A percentile compares a stretch with the other conserved stretches of the same genome.
phyloP scores from a whole-genome alignment of 35 echinoderm and acorn worm species.

The Lytechinus variegatus region DNA sequence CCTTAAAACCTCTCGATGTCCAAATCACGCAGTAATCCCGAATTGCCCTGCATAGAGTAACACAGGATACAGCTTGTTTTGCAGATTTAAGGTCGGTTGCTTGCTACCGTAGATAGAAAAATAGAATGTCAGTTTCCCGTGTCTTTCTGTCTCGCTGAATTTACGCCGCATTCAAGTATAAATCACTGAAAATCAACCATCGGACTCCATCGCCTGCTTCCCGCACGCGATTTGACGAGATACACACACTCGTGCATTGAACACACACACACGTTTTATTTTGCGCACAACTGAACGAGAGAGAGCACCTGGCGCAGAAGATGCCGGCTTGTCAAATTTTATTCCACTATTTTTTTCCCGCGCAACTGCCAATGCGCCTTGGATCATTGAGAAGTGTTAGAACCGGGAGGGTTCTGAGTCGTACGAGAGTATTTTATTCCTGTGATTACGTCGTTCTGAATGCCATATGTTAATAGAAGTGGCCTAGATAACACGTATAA shows the following conservation, averaged over 20 bases:
- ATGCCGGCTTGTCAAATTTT: neutral
- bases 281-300: neutral
- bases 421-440: neutral
- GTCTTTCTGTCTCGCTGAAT: neutral
- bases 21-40: neutral
- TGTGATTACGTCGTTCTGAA: neutral
- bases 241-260: neutral
- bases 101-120: conserved; percentile 10
- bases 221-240: neutral
- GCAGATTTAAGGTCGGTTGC: neutral
- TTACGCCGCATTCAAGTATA: neutral
- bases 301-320: neutral
- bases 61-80: neutral
- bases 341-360: neutral
- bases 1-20: neutral
- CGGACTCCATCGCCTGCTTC: neutral
- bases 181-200: neutral
- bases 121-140: neutral
- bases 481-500: neutral
- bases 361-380: neutral
- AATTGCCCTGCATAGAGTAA: neutral
- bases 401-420: neutral
- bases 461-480: neutral
- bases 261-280: neutral
- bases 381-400: neutral